These are phyloP conservation scores for Syngnathus scovelli DNA, from an alignment of 2,113 vertebrate genomes.

Conservation along the genomic window DNA sequence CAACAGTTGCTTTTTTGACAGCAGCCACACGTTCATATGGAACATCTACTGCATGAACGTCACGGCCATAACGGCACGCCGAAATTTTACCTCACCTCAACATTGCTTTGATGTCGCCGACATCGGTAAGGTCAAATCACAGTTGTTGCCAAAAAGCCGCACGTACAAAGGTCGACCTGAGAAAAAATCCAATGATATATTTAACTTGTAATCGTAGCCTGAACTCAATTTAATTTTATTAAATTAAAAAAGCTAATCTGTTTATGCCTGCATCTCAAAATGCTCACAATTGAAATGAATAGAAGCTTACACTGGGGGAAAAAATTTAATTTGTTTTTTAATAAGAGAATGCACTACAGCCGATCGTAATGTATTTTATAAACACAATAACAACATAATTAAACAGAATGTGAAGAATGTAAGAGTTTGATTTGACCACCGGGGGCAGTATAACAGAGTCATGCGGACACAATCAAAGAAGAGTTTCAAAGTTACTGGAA, in stretches of 20 bases:
- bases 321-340: too few species aligned
- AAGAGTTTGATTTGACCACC: not conserved
- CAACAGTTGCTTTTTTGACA: constrained; percentile 73
- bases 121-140: constrained; percentile 51
- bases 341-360: not conserved
- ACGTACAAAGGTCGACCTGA: not conserved
- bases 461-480: not conserved
- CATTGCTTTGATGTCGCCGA: constrained; percentile 72
- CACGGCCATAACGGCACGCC: constrained; percentile 40
- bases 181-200: not conserved
- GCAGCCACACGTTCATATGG: constrained; percentile 68
- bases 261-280: not conserved
- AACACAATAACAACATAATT: not conserved
- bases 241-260: not conserved
- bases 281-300: too few species aligned
- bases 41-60: constrained; percentile 70
- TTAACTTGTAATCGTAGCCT: not conserved
- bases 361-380: not conserved
- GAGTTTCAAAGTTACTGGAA: not conserved
- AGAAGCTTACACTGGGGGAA: too few species aligned
- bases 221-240: too few species aligned
- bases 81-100: constrained; percentile 57
- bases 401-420: not conserved
- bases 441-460: not conserved
- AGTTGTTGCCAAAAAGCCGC: too few species aligned